Percentiles rank a stretch among this genome's conserved stretches.
These are phyloP conservation scores for Ammospiza nelsoni DNA, from an alignment of 2,113 vertebrate species.

Conservation along the genomic window DNA sequence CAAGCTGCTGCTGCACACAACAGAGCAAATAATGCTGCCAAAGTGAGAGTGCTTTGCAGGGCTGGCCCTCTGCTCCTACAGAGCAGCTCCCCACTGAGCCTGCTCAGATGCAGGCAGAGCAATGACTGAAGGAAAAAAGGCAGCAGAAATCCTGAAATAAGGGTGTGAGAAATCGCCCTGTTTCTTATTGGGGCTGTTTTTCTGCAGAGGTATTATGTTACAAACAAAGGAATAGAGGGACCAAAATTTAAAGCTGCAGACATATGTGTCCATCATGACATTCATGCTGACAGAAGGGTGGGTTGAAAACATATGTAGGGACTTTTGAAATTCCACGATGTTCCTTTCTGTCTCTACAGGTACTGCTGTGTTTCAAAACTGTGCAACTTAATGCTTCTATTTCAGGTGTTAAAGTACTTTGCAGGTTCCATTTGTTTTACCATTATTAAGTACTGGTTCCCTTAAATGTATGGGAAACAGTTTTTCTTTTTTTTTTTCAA, in stretches of 20 bases:
- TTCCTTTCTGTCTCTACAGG: neutral
- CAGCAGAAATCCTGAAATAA: neutral
- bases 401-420: neutral
- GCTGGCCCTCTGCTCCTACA: neutral
- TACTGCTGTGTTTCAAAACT: neutral
- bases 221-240: neutral
- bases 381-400: neutral
- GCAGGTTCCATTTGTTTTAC: neutral
- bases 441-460: neutral
- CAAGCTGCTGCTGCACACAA: neutral
- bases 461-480: neutral
- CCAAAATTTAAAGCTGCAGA: neutral
- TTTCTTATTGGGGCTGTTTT: neutral
- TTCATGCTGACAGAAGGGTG: neutral
- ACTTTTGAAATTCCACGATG: neutral
- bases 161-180: neutral
- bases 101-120: neutral
- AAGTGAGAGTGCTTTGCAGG: fast-evolving
- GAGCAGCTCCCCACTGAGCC: neutral
- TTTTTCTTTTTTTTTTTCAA: neutral
- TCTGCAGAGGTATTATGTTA: neutral
- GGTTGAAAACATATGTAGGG: fast-evolving
- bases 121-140: neutral
- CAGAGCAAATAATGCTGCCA: neutral
- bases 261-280: neutral